Conservation (phyloP, 2,113 vertebrate species). For the Saguinus midas region DNA sequence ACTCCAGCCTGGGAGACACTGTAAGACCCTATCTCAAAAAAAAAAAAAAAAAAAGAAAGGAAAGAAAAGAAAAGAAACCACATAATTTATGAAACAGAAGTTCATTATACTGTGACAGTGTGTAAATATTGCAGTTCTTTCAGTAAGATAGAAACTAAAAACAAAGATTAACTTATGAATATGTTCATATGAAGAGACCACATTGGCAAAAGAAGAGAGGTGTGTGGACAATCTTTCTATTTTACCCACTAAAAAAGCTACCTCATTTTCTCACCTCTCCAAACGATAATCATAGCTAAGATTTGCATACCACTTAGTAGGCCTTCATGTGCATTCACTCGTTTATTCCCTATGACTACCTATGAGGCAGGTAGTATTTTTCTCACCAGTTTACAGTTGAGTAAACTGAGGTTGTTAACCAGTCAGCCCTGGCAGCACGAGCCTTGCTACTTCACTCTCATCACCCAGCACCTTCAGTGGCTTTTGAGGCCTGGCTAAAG, state of each 20-base stretch:
- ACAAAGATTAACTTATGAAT: neutral
- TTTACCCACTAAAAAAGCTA: neutral
- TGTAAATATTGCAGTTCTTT: neutral
- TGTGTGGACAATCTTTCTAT: neutral
- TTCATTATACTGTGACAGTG: neutral
- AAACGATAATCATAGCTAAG: neutral
- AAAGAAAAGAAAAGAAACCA: neutral
- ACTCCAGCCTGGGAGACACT: too few relatives aligned
- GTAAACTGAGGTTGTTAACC: neutral
- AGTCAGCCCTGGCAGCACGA: neutral
- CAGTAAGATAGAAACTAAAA: neutral
- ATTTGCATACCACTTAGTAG: neutral
- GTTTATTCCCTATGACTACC: neutral
- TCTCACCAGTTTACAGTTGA: neutral
- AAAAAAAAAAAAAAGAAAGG: too few relatives aligned
- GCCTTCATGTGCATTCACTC: neutral
- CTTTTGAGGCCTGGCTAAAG: neutral
- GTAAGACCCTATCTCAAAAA: too few relatives aligned
- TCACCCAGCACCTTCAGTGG: neutral
- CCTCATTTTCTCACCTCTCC: neutral
- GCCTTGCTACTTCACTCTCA: neutral
- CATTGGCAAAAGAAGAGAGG: neutral
- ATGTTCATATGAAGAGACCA: neutral
- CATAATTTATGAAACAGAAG: neutral
- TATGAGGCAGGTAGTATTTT: neutral